Base-by-base conservation (phyloP, 2,797 vertebrate genomes). In the Sardinella longiceps region DNA sequence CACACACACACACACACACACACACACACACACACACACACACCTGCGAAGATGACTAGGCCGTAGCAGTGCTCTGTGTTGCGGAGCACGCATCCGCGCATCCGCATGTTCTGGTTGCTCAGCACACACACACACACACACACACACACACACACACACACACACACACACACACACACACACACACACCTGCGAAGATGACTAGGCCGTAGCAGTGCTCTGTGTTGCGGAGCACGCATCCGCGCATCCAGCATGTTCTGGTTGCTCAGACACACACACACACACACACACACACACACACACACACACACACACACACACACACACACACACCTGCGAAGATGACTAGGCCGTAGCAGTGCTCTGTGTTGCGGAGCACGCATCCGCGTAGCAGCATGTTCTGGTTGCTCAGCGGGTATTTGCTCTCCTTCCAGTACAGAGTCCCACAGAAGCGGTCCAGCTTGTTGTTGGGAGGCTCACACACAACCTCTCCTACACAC, bases 21-120 rank as follows among this genome's bases (percentile, higher is more conserved):
- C 15, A 84, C 11, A 56, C 74, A 58, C 43, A 70, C 10, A 56
- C 48, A 82, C 11, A 82, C 15, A 51, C 18, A 89, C 82, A 45
- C 12, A 98, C 97, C 98, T 88, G 98, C 98, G 0, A 99, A 99
- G 92, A 99, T 93, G 90, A 99, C 98, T 33, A 99, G 95, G 83
- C 97, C 97, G 0, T 97, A 98, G 93, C 98, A 99, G 94, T 96
- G 96, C 92, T 99, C 98, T 0, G 98, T 98, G 94, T 99, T 98
- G 33, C 98, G 96, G 37, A 99, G 96, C 85, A 98, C 96, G 0
- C 98, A 99, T 58, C 98, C 98, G 6, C 97, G 94, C 30, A 99
- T 94, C 88, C 98, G 94, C 97, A 98, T 96, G 92, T 97, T 97
- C 94, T 97, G 97, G 91, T 98, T 99, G 92, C 93, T 97, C 87